Evolutionary conservation across 2,888 invertebrate species (phyloP).

Genomic region (Himalopsyche anomala): DNA sequence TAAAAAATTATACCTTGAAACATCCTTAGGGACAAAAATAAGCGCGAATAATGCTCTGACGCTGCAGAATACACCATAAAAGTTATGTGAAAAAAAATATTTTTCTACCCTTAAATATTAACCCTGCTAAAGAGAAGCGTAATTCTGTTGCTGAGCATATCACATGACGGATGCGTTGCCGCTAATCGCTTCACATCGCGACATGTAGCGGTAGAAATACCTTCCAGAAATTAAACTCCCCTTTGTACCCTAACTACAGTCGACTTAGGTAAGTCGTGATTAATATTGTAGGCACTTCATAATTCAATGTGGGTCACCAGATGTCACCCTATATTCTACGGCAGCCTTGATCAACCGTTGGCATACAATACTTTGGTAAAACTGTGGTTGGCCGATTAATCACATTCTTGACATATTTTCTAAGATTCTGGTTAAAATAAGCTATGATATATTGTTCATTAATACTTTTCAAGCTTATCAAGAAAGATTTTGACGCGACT

Average conservation of each 20-base stretch:
- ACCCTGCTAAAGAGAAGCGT: background rate
- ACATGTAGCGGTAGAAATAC: conserved; percentile 7
- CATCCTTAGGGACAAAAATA: too few relatives aligned
- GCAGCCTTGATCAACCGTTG: background rate
- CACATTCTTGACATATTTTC: too few relatives aligned
- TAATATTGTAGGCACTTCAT: conserved; percentile 42
- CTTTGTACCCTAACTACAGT: conserved; percentile 4
- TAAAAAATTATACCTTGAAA: too few relatives aligned
- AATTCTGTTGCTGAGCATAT: background rate
- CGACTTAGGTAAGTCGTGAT: conserved; percentile 22
- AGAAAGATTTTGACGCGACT: too few relatives aligned
- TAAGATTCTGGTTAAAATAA: too few relatives aligned
- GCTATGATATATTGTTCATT: too few relatives aligned
- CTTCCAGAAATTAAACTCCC: background rate
- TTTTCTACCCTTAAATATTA: background rate
- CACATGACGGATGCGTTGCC: background rate
- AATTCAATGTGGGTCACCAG: conserved; percentile 41
- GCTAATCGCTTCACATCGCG: background rate
- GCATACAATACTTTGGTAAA: background rate
- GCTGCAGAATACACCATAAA: too few relatives aligned
- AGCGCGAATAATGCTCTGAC: too few relatives aligned
- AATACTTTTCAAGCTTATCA: too few relatives aligned
- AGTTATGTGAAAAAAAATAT: too few relatives aligned
- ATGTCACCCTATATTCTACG: background rate
- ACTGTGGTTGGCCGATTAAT: too few relatives aligned